Evolutionary conservation across 2,113 vertebrate species (phyloP).

Genomic region (Panthera tigris): DNA sequence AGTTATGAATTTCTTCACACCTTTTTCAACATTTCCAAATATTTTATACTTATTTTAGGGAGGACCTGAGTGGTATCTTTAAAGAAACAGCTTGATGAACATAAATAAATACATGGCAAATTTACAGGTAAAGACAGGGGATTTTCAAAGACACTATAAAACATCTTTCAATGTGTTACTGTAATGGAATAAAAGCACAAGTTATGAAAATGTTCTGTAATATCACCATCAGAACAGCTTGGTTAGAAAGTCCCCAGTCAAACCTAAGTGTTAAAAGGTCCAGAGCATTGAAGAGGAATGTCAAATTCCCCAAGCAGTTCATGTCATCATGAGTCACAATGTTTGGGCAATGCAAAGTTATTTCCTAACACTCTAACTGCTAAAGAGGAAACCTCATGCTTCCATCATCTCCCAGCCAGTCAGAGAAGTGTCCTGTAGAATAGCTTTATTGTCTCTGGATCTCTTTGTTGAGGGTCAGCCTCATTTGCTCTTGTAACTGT

Average conservation of each 20-base stretch:
- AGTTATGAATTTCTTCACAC: background rate
- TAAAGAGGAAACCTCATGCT: background rate
- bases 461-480: background rate
- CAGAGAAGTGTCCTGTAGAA: background rate
- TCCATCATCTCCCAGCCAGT: no score
- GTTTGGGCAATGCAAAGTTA: background rate
- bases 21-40: background rate
- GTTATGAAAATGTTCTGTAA: background rate
- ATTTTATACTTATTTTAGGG: background rate
- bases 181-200: background rate
- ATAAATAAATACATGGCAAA: background rate
- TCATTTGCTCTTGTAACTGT: background rate
- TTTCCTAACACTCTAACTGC: background rate
- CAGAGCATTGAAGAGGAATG: background rate
- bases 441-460: background rate
- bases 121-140: background rate
- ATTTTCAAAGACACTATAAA: constrained; percentile 12
- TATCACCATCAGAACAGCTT: background rate
- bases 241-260: constrained; percentile 55
- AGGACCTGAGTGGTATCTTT: background rate
- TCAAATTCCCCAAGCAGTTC: constrained; percentile 36
- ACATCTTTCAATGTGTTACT: background rate
- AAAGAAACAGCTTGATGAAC: background rate
- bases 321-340: constrained; percentile 18
- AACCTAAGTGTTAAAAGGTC: background rate